Conservation (phyloP, 2,888 invertebrate genomes). For the Amphimallon solstitiale region DNA sequence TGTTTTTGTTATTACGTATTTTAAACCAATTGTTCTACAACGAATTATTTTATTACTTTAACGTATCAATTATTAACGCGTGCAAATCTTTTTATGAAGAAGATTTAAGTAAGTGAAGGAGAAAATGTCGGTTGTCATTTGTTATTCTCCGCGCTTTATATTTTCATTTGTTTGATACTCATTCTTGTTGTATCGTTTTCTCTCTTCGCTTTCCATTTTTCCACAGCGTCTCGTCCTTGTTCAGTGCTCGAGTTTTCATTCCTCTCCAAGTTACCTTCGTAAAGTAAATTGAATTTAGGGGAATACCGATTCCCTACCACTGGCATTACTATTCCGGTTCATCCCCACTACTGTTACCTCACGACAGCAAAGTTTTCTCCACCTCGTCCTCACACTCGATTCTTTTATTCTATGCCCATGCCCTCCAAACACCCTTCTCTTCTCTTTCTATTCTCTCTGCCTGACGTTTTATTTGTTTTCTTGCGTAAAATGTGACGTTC, state of each 20-base stretch:
- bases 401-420: neutral
- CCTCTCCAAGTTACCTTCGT: neutral
- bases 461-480: constrained; percentile 48
- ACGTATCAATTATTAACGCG: constrained; percentile 11
- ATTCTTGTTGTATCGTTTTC: constrained; percentile 12
- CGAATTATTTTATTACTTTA: too few relatives aligned
- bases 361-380: neutral
- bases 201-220: neutral
- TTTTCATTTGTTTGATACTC: constrained; percentile 44
- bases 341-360: neutral
- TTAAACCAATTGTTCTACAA: too few relatives aligned
- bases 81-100: constrained; percentile 22
- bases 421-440: constrained; percentile 15
- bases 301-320: constrained; percentile 19
- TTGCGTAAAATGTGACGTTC: constrained; percentile 45
- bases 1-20: too few relatives aligned
- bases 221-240: neutral
- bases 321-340: constrained; percentile 1
- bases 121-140: constrained; percentile 45
- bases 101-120: constrained; percentile 26
- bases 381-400: constrained; percentile 6
- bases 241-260: neutral
- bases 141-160: constrained; percentile 47
- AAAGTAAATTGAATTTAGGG: constrained; percentile 34
- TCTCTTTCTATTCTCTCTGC: neutral